Conservation (phyloP, 2,888 invertebrate species). For the Lithophane leautieri region DNA sequence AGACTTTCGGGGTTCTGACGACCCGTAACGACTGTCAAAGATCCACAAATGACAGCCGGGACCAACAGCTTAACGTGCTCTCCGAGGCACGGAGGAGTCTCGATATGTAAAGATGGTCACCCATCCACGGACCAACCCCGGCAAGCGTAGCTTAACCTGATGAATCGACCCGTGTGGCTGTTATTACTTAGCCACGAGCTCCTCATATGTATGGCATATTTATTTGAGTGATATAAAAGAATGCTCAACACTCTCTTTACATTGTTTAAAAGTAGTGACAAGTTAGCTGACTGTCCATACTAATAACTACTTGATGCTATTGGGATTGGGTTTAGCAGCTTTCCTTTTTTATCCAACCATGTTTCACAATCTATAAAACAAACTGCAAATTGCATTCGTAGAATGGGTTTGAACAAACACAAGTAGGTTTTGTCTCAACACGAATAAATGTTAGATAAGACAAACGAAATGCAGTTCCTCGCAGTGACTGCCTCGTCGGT, state of each 20-base stretch:
- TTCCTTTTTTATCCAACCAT: conserved; percentile 29
- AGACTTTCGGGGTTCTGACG: no score
- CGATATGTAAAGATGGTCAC: no score
- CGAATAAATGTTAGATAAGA: background rate
- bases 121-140: no score
- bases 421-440: background rate
- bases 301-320: conserved; percentile 11
- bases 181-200: no score
- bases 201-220: background rate
- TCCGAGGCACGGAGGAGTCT: no score
- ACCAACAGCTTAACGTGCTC: no score
- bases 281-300: background rate
- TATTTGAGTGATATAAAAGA: background rate
- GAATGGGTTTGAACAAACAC: conserved; percentile 15
- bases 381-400: conserved; percentile 45
- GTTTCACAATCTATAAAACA: conserved; percentile 43
- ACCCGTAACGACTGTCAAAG: no score
- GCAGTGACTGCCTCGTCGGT: no score
- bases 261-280: background rate
- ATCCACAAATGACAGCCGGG: no score
- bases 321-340: conserved; percentile 13
- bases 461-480: background rate
- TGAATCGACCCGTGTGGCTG: no score
- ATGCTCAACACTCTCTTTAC: background rate
- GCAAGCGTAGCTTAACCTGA: no score